Evolutionary conservation across 2,888 invertebrate genomes (phyloP), one percentile per base, ranked within the genome.

Genomic region (Nasonia oneida): DNA sequence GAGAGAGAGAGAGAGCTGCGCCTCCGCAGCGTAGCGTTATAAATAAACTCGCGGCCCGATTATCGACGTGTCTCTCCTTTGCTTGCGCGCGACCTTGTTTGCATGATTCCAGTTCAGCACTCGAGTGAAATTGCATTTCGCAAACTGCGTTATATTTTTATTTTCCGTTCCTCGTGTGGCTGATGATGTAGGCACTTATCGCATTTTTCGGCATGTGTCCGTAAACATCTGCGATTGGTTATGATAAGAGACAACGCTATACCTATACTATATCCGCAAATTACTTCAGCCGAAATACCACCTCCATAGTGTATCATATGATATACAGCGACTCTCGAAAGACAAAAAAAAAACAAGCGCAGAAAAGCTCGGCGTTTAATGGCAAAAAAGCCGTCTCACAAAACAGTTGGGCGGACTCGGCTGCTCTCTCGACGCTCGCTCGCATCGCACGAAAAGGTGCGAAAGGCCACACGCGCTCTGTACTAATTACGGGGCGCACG

Each of bases 401-500:
- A 29, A 83, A 83, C 77, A 77, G 67, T 33, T 0, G 53, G 18
- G 6, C 39, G 33, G 42, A 57, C 80, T 39, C 71, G 0, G 37
- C 37, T 29, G 29, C 29, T 29, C 29, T 61, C 53, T 14, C 12
- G 33, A 33, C 67, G 23, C n/a, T 37, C 10, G 14, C 10, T 6
- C 23, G 53, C 23, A 23, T 67, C 64, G 50, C 75, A n/a, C 37
- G 57, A 76, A 50, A 53, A 85, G 81, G 78, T 82, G 82, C 67
- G 85, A 82, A 85, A 85, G 80, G 57, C 75, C 18, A 18, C 57
- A 37, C 57, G 29, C 6, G 42, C 73, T 67, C 84, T 79, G 84
- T 87, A 87, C 87, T 89, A 89, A 89, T 89, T 89, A 89, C 85
- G 86, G 42, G 75, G 76, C 61, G 85, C 83, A 81, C 84, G 50